phyloP scores from a whole-genome alignment of 1,140 invertebrate genomes.

The Drosophila carrolli region DNA sequence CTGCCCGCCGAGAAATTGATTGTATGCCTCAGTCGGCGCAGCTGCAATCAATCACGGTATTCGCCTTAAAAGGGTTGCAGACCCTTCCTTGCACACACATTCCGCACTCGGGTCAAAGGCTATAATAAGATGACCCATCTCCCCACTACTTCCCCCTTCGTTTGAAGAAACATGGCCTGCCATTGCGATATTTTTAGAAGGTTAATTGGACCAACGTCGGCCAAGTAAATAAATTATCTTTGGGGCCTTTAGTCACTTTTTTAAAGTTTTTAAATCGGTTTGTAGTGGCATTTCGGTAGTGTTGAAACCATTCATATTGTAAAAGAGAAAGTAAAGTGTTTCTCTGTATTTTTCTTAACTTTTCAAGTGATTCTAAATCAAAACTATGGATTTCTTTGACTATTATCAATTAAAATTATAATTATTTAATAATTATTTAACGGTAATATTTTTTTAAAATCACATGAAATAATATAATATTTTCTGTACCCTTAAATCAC shows the following conservation, averaged over 20 bases:
- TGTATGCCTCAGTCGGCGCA: constrained; percentile 12
- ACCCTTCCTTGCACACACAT: constrained; percentile 9
- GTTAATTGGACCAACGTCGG: neutral
- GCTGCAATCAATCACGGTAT: constrained; percentile 59
- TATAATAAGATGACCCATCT: constrained; percentile 3
- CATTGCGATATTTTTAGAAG: neutral
- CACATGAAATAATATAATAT: neutral
- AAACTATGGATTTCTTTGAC: no score
- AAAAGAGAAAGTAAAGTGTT: no score
- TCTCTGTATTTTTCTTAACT: no score
- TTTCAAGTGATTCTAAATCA: no score
- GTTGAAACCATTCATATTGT: no score
- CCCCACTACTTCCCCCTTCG: neutral
- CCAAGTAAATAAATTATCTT: no score
- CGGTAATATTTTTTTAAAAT: no score
- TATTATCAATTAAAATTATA: no score
- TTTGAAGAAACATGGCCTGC: neutral
- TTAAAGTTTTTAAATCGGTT: no score
- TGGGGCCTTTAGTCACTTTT: no score
- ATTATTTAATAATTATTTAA: no score
- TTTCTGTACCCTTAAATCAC: neutral
- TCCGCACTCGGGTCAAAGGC: constrained; percentile 8
- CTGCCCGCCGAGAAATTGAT: constrained; percentile 55
- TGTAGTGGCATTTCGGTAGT: no score
- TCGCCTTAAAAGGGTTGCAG: constrained; percentile 26